These are phyloP conservation scores for Diglossa cyanea DNA, from an alignment of 2,797 vertebrate species.

Conservation along the genomic window DNA sequence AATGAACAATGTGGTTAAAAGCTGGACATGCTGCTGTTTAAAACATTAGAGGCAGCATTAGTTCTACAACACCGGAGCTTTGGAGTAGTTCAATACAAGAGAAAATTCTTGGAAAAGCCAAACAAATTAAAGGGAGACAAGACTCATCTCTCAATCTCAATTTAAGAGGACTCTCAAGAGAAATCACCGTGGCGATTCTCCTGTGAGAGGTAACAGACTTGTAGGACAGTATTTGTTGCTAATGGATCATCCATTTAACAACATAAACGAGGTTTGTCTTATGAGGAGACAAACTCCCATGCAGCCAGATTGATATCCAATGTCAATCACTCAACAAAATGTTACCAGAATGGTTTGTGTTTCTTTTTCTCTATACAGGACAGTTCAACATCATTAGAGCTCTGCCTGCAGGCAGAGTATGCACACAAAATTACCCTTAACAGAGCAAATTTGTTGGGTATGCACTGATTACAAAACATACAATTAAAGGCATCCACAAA, in stretches of 20 bases:
- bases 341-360: not conserved
- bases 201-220: not conserved
- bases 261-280: not conserved
- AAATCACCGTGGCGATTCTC: not conserved
- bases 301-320: not conserved
- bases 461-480: not conserved
- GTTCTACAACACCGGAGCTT: not conserved
- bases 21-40: not conserved
- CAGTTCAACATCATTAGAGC: not conserved
- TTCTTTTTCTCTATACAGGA: not conserved
- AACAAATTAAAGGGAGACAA: not conserved
- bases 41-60: not conserved
- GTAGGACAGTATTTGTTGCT: not conserved
- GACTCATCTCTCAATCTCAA: not conserved
- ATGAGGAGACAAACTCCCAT: not conserved
- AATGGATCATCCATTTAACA: not conserved
- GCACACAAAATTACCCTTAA: not conserved
- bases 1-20: not conserved
- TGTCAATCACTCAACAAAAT: not conserved
- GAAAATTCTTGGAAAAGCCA: not conserved
- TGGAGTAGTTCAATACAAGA: not conserved
- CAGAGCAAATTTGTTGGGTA: not conserved
- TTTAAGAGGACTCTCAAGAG: not conserved
- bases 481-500: not conserved
- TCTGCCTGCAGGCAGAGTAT: not conserved